Evolutionary conservation across 1,140 invertebrate species (phyloP).

Genomic region (Drosophila tropicalis): DNA sequence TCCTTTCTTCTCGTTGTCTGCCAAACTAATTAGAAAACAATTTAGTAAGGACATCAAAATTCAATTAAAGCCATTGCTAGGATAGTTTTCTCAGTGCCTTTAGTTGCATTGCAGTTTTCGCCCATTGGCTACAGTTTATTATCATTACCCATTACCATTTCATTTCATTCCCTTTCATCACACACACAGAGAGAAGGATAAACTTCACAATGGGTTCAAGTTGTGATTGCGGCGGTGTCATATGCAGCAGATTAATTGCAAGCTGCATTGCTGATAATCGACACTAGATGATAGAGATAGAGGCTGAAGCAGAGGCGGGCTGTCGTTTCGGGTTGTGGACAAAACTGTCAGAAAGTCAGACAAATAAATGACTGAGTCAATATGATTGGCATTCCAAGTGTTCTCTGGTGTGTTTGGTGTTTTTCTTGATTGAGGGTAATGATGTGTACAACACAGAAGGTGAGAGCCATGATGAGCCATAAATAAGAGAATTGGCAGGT

Average conservation of each 20-base stretch:
- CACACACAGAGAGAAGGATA: not conserved
- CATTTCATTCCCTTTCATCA: slow-evolving; percentile 15
- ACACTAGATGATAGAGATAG: slow-evolving; percentile 37
- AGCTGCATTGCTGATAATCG: slow-evolving; percentile 77
- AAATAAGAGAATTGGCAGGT: not conserved
- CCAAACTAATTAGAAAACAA: slow-evolving; percentile 80
- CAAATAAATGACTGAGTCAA: slow-evolving; percentile 55
- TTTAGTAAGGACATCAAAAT: slow-evolving; percentile 81
- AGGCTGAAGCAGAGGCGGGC: not conserved
- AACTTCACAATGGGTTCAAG: slow-evolving; percentile 61
- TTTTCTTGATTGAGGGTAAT: slow-evolving; percentile 36
- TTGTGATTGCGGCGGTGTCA: slow-evolving; percentile 73
- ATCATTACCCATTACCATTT: slow-evolving; percentile 43
- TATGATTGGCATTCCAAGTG: slow-evolving; percentile 58
- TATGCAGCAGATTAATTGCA: slow-evolving; percentile 78
- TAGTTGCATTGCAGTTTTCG: slow-evolving; percentile 65
- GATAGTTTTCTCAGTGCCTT: slow-evolving; percentile 63
- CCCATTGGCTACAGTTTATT: slow-evolving; percentile 70
- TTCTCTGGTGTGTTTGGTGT: slow-evolving; percentile 17
- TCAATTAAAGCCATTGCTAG: slow-evolving; percentile 75
- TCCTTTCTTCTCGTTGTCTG: slow-evolving; percentile 35
- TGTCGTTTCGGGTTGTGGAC: not conserved
- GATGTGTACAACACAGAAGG: slow-evolving; percentile 28
- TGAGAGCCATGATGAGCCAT: slow-evolving; percentile 27
- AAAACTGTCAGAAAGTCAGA: slow-evolving; percentile 53